Conservation (phyloP, 1,140 invertebrate genomes). For the Lordiphosa collinella region DNA sequence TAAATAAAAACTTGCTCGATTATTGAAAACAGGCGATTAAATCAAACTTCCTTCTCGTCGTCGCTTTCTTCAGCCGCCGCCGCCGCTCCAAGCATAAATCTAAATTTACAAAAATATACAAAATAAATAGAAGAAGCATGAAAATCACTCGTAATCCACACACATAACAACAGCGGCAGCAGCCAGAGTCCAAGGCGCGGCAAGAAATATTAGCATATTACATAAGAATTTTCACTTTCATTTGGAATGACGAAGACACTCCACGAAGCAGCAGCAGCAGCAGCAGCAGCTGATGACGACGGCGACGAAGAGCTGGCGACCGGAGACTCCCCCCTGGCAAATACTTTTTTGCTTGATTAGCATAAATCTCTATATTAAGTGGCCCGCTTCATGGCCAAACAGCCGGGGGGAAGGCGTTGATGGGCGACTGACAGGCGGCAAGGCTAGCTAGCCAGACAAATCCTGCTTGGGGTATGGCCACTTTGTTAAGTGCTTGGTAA, state of each 20-base stretch:
- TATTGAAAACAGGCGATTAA: conserved; percentile 2
- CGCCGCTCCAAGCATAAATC: conserved; percentile 25
- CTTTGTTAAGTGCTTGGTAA: too few species aligned
- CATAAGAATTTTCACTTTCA: conserved; percentile 60
- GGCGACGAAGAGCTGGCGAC: background rate
- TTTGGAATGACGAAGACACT: conserved; percentile 28
- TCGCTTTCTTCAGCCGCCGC: conserved; percentile 32
- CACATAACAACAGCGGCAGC: background rate
- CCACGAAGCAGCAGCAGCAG: background rate
- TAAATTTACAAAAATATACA: conserved; percentile 21
- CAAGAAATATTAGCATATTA: conserved; percentile 56
- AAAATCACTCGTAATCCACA: conserved; percentile 48
- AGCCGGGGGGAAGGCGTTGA: background rate
- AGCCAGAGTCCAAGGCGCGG: conserved; percentile 27
- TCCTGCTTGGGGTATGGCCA: too few species aligned
- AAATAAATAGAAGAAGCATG: background rate
- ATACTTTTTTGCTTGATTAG: conserved; percentile 53
- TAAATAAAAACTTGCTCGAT: conserved; percentile 8
- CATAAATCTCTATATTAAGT: conserved; percentile 60
- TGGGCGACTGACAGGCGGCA: conserved; percentile 34
- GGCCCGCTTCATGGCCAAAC: conserved; percentile 5
- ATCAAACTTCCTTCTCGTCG: conserved; percentile 26
- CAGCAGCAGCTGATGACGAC: background rate
- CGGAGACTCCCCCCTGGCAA: conserved; percentile 16
- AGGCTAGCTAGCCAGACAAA: conserved; percentile 32